Evolutionary conservation across 2,888 invertebrate genomes (phyloP).

Genomic region (Agonopterix subpropinquella): DNA sequence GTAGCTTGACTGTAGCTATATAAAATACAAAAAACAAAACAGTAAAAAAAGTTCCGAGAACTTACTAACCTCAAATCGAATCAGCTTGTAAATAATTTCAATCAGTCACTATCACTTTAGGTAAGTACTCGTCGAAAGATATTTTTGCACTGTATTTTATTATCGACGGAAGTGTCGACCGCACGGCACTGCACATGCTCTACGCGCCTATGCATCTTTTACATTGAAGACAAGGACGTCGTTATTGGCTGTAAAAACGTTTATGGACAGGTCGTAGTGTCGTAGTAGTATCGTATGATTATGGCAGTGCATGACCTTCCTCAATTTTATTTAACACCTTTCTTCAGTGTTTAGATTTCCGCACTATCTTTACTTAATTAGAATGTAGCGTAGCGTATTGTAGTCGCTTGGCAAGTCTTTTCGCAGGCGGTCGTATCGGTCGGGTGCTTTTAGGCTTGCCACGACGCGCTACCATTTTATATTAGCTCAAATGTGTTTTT

Average conservation of each 20-base stretch:
- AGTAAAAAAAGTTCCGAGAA: constrained; percentile 18
- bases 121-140: constrained; percentile 3
- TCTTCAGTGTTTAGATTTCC: too few species aligned
- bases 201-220: constrained; percentile 51
- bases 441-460: too few species aligned
- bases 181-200: constrained; percentile 36
- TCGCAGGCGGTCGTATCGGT: too few species aligned
- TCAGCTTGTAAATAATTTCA: constrained; percentile 44
- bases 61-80: constrained; percentile 49
- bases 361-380: too few species aligned
- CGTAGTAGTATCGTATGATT: not conserved
- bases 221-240: constrained; percentile 38
- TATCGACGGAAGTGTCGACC: constrained; percentile 29
- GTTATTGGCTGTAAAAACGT: constrained; percentile 29
- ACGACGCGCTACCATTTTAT: too few species aligned
- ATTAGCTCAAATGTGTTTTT: too few species aligned
- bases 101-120: not conserved
- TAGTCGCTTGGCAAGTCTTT: too few species aligned
- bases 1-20: constrained; percentile 14
- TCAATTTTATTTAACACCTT: constrained; percentile 6
- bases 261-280: constrained; percentile 9
- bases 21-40: constrained; percentile 16
- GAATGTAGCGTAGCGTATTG: too few species aligned
- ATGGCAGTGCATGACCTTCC: constrained; percentile 7
- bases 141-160: constrained; percentile 29